Base-by-base conservation (phyloP, 2,888 invertebrate genomes). In the Amorpha juglandis region DNA sequence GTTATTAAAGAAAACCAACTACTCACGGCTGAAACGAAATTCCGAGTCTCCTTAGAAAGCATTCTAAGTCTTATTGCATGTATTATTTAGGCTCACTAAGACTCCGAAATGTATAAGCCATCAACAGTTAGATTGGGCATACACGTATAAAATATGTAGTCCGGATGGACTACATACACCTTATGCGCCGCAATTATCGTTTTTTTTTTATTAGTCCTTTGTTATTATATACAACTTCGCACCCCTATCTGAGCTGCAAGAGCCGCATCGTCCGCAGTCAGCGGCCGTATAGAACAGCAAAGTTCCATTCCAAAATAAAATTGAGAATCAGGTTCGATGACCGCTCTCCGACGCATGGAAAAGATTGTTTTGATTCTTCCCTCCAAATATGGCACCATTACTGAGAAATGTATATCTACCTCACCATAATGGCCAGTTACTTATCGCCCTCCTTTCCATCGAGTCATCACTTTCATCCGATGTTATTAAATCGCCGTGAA, bases 391-490 rank as follows among this genome's bases (percentile, higher is more conserved):
- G 38, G 58, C 16, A 19, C 42, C 38, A 58, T 38, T 58, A 58
- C 58, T 19, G 16, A 42, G 38, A 42, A 50, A 19, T 19, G 38
- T 42, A 58, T 11, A 58, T 19, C 58, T 19, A 58, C 8, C 58
- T 42, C 16, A 42, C 42, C 58, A 58, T 58, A 50, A 50, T 50
- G 42, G 33, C 53, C n/a, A 35, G 58, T 42, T 12, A 19, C 38
- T 42, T 55, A 55, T 38, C 55, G 9, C 35, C 16, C 8, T 35
- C 16, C n/a, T 55, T 79, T 76, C 74, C 72, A 75, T 72, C 71
- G 71, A 74, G 76, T 80, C 81, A 79, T 79, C 76, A 72, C 71
- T 75, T 73, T 68, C 72, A 72, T 78, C 78, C 69, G 68, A 62
- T 66, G 68, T 77, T 79, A 78, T 80, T 79, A 76, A 78, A 76